Base-by-base conservation (phyloP, 2,888 invertebrate genomes). In the Rhamphomyia laevipes region DNA sequence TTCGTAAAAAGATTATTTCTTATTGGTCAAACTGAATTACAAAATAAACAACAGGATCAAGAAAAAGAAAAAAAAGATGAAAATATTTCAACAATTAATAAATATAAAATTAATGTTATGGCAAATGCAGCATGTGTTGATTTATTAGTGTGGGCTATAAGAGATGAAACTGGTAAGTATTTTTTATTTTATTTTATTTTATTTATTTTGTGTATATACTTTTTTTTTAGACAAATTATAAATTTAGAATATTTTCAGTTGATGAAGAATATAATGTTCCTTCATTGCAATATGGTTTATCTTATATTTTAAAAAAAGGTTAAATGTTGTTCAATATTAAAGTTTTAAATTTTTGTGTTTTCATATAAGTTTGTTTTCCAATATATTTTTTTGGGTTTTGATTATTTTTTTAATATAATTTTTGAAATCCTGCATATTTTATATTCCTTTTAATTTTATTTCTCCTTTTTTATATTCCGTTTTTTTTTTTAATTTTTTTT, bases 121-220 rank as follows among this genome's bases (percentile, higher is more conserved):
- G 92, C 94, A 0, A 95, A 95, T 72, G 93, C 96, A 0, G 94
- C 94, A 1, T 97, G 96, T 64, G 93, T 99, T 0, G 96, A 99
- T 69, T 75, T 99, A 9, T 76, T 99, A 2, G 95, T 97, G 30
- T 99, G 97, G 97, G 94, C 96, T 1, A 93, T 95, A 56, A 86
- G 88, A 1, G 96, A 96, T 68, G 96, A 96, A 74, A 88, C 90
- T 63, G 93, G 94, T 92, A 68, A 73, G 63, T 57, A 41, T 37
- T 15, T 13, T 18, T n/a, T 42, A n/a, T 35, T 35, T n/a, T 13
- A 23, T 30, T 10, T 11, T 12, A 12, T 33, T 43, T 10, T 48
- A n/a, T 30, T 46, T 33, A 33, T 13, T 33, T 33, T 33, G 12
- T 33, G 7, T 13, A 13, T 11, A 33, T 13, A 13, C 7, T 5